These are phyloP conservation scores for Therioaphis trifolii DNA, from an alignment of 2,888 invertebrate species.

Conservation along the genomic window DNA sequence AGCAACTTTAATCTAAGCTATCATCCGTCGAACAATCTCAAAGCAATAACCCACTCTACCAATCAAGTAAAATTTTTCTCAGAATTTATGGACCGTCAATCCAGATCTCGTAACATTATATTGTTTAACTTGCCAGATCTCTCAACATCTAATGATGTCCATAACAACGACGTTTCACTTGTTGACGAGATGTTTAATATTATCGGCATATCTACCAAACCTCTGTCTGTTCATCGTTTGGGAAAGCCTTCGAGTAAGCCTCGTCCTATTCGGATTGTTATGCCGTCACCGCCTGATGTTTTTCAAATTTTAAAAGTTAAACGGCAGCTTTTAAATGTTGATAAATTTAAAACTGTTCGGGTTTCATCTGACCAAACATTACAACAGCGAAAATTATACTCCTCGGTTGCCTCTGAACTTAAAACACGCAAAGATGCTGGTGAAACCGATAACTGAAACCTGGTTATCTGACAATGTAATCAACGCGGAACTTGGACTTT, in stretches of 20 bases:
- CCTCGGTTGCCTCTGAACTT: background rate
- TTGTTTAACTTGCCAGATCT: slow-evolving; percentile 10
- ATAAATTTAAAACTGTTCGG: too few relatives aligned
- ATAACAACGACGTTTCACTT: background rate
- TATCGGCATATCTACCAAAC: background rate
- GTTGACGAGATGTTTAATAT: too few relatives aligned
- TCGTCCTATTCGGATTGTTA: background rate
- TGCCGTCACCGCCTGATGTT: background rate
- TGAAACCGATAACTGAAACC: background rate
- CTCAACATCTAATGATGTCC: background rate
- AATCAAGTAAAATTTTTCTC: background rate
- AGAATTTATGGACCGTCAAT: too few relatives aligned
- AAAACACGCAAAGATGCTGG: background rate
- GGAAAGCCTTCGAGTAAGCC: background rate
- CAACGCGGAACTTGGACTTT: background rate
- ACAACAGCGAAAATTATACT: background rate
- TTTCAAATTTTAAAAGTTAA: too few relatives aligned
- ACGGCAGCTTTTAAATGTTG: too few relatives aligned
- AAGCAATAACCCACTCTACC: background rate
- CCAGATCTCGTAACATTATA: too few relatives aligned
- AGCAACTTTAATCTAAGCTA: slow-evolving; percentile 9
- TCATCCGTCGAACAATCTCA: background rate
- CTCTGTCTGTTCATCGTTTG: background rate
- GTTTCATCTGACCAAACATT: too few relatives aligned
- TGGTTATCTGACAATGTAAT: slow-evolving; percentile 1